A percentile compares a stretch with the other conserved stretches of the same genome.
These are phyloP conservation scores for Aegithalos caudatus DNA, from an alignment of 2,113 vertebrate species.

Conservation along the genomic window DNA sequence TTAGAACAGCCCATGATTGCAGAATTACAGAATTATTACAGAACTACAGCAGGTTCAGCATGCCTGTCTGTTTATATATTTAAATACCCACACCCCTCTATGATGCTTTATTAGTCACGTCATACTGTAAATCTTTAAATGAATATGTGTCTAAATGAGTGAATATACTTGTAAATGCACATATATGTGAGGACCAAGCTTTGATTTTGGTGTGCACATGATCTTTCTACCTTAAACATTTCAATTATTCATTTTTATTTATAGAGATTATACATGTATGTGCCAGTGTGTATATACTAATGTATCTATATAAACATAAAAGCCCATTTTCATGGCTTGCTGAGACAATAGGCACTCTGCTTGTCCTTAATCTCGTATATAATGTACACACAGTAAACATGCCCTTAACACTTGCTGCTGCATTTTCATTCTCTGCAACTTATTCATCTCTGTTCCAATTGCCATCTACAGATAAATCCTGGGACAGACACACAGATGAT, in stretches of 20 bases:
- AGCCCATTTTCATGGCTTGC: background rate
- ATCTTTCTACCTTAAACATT: background rate
- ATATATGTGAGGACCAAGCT: background rate
- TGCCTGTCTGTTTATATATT: background rate
- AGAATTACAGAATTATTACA: background rate
- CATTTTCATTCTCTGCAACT: constrained; percentile 25
- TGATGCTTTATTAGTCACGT: background rate
- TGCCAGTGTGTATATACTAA: background rate
- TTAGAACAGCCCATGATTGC: background rate
- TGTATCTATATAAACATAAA: background rate
- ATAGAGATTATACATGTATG: background rate
- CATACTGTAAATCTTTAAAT: background rate
- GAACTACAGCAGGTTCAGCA: background rate
- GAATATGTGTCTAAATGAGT: background rate
- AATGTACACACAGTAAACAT: background rate
- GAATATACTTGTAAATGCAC: background rate
- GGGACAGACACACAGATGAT: background rate
- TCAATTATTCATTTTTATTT: background rate
- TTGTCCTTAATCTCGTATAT: background rate
- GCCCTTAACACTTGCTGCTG: background rate
- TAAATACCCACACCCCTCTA: background rate
- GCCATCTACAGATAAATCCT: constrained; percentile 25
- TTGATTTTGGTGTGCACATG: background rate
- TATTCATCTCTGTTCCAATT: background rate
- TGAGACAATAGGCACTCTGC: constrained; percentile 22